A percentile compares a stretch with the other conserved stretches of the same genome.
These are phyloP conservation scores for Gyps fulvus DNA, from an alignment of 2,113 vertebrate genomes.

Conservation along the genomic window DNA sequence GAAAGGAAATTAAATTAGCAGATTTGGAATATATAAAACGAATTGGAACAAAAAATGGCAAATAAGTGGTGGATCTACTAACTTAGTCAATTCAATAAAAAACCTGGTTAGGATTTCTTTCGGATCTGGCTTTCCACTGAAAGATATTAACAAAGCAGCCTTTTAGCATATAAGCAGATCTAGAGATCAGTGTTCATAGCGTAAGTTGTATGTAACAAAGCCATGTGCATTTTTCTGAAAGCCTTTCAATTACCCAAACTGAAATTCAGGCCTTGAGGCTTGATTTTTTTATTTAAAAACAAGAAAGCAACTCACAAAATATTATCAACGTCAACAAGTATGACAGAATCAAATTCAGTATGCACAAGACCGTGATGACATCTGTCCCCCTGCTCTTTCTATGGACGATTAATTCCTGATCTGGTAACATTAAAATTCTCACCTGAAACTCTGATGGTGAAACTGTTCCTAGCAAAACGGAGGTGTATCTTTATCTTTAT, in stretches of 20 bases:
- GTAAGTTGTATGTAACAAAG: background rate
- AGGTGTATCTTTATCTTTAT: background rate
- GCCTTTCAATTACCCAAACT: background rate
- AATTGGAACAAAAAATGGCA: slow-evolving; percentile 25
- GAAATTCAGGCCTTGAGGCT: background rate
- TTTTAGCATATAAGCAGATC: background rate
- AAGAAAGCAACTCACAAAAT: background rate
- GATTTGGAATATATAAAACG: slow-evolving; percentile 19
- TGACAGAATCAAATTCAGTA: background rate
- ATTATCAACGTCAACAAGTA: background rate
- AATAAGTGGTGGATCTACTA: background rate
- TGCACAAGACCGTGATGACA: background rate
- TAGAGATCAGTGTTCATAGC: background rate
- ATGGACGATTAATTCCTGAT: background rate
- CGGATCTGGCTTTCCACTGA: background rate
- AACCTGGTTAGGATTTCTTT: background rate
- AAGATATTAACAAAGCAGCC: background rate
- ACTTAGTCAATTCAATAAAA: background rate
- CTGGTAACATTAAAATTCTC: background rate
- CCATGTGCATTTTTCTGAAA: background rate
- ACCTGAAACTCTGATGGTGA: background rate
- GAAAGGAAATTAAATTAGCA: slow-evolving; percentile 63
- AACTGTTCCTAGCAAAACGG: background rate
- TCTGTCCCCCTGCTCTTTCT: background rate
- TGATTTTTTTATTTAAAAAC: background rate